A percentile compares a stretch with the other conserved stretches of the same genome.
Evolutionary conservation across 1,140 invertebrate genomes (phyloP).

Genomic region (Platorchestia sp.): DNA sequence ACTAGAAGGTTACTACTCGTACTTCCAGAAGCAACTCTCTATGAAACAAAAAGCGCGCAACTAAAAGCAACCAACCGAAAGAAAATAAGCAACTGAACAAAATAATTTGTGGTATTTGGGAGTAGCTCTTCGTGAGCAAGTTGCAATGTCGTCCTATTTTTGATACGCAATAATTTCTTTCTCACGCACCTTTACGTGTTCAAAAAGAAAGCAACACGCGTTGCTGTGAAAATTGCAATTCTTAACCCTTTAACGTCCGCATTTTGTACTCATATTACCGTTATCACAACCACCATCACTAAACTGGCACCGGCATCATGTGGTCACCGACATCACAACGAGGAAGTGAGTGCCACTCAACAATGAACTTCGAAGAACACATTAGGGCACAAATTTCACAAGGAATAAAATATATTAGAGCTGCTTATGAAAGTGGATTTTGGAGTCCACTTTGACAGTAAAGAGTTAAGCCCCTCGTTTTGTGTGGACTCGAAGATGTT

Average conservation of each 20-base stretch:
- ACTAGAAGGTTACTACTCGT: slow-evolving; percentile 36
- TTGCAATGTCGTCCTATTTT: neutral
- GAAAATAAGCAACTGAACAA: slow-evolving; percentile 46
- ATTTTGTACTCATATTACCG: too few relatives aligned
- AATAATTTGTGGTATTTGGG: neutral
- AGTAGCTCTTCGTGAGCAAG: neutral
- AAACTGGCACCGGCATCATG: too few relatives aligned
- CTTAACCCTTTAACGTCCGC: too few relatives aligned
- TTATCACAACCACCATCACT: too few relatives aligned
- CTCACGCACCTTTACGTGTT: neutral
- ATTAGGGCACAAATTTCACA: too few relatives aligned
- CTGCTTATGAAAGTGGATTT: too few relatives aligned
- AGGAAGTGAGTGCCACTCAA: too few relatives aligned
- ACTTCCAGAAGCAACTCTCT: slow-evolving; percentile 40
- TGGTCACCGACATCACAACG: too few relatives aligned
- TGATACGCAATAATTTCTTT: neutral
- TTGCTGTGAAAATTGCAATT: neutral
- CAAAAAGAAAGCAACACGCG: neutral
- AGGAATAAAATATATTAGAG: too few relatives aligned
- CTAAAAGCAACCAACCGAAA: neutral
- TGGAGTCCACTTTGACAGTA: too few relatives aligned
- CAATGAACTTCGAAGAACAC: too few relatives aligned
- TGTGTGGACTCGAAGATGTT: slow-evolving; percentile 50
- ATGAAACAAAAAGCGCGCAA: slow-evolving; percentile 50
- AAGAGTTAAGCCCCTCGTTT: neutral